Evolutionary conservation across 2,888 invertebrate species (phyloP).

Genomic region (Strigamia transsilvanica): DNA sequence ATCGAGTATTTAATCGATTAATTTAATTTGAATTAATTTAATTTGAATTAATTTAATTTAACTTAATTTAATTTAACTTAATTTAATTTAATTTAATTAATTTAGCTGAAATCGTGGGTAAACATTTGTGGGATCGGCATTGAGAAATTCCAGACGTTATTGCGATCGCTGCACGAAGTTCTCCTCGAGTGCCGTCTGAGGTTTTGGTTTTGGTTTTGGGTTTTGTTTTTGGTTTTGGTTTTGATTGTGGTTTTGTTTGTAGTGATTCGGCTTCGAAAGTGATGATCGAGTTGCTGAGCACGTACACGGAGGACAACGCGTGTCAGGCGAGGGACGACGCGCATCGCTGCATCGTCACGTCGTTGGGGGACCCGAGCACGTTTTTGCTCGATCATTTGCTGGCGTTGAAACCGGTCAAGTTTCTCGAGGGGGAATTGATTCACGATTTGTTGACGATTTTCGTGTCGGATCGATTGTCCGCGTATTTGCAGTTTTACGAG

Average conservation of each 20-base stretch:
- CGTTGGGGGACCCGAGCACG: conserved; percentile 92
- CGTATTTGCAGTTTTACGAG: conserved; percentile 90
- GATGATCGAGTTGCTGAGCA: conserved; percentile 95
- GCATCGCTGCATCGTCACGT: conserved; percentile 91
- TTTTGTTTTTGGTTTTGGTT: neutral
- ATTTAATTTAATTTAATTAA: neutral
- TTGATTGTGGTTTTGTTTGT: conserved; percentile 57
- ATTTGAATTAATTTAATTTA: neutral
- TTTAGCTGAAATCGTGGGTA: conserved; percentile 64
- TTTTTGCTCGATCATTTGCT: conserved; percentile 94
- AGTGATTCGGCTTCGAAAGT: conserved; percentile 93
- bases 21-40: no score
- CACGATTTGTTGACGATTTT: conserved; percentile 94
- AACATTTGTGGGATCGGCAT: conserved; percentile 62
- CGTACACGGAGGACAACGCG: conserved; percentile 97
- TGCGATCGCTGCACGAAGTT: conserved; percentile 87
- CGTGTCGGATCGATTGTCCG: conserved; percentile 91
- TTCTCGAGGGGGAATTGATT: conserved; percentile 87
- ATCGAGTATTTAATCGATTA: conserved; percentile 70
- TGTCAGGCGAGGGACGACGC: conserved; percentile 97
- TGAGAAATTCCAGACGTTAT: conserved; percentile 78
- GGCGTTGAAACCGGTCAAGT: conserved; percentile 91
- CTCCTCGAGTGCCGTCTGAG: conserved; percentile 85
- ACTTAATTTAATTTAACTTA: no score
- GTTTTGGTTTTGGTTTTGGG: conserved; percentile 65